A percentile compares a stretch with the other conserved stretches of the same genome.
Evolutionary conservation across 1,140 invertebrate species (phyloP).

Genomic region (Leptinotarsa undecemlineata): DNA sequence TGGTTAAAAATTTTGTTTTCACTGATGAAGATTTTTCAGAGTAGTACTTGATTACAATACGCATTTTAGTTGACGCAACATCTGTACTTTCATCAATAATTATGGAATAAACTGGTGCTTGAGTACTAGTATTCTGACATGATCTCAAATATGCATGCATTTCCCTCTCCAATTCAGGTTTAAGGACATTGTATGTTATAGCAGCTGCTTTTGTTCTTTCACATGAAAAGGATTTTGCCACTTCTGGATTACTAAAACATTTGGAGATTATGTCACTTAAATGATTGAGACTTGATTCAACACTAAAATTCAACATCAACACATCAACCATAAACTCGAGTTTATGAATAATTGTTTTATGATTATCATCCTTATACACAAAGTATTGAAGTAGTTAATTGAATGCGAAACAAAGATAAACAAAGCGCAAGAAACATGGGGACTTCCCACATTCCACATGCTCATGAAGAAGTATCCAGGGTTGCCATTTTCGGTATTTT

Average conservation of each 20-base stretch:
- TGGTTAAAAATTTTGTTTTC: conserved; percentile 28
- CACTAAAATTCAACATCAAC: too few relatives aligned
- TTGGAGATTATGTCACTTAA: conserved; percentile 34
- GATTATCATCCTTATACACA: too few relatives aligned
- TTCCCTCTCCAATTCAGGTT: conserved; percentile 27
- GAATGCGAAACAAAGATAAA: too few relatives aligned
- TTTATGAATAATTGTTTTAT: too few relatives aligned
- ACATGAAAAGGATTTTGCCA: conserved; percentile 32
- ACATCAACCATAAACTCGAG: too few relatives aligned
- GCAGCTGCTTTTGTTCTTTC: conserved; percentile 35
- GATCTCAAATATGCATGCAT: conserved; percentile 15
- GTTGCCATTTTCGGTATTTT: too few relatives aligned
- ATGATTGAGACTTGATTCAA: too few relatives aligned
- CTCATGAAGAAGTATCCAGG: too few relatives aligned
- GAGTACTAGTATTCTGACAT: not conserved
- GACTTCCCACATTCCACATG: too few relatives aligned
- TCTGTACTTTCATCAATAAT: conserved; percentile 33
- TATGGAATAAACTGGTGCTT: conserved; percentile 20
- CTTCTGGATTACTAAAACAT: conserved; percentile 36
- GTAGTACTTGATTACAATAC: conserved; percentile 30
- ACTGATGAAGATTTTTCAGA: conserved; percentile 9
- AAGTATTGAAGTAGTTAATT: too few relatives aligned
- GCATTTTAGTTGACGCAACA: too few relatives aligned
- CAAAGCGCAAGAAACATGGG: too few relatives aligned
- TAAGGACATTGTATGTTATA: conserved; percentile 32